These are phyloP conservation scores for Chrysochloris asiatica DNA, from an alignment of 2,113 vertebrate genomes.

Conservation along the genomic window DNA sequence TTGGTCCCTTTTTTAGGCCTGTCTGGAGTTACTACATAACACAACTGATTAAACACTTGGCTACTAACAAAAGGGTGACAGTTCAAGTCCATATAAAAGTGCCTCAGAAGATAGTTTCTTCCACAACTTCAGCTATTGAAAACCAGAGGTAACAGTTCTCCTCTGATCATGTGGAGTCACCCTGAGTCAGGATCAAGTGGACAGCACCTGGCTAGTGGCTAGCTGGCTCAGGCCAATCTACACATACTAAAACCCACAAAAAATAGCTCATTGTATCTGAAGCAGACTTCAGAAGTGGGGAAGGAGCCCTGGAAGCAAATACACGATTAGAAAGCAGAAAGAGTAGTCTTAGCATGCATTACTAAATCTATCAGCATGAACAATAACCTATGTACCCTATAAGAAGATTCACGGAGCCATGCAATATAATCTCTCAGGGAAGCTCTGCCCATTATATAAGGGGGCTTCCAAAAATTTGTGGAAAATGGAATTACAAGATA, in stretches of 20 bases:
- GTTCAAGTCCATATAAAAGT: background rate
- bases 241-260: background rate
- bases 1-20: background rate
- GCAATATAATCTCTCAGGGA: background rate
- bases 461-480: too few relatives aligned
- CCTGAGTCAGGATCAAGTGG: background rate
- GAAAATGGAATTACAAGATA: too few relatives aligned
- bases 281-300: background rate
- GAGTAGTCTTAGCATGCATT: background rate
- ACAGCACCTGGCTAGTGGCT: background rate
- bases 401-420: background rate
- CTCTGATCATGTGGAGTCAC: background rate
- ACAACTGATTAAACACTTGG: background rate
- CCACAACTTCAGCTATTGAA: background rate
- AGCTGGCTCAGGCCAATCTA: background rate
- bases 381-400: too few relatives aligned
- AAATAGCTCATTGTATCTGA: background rate
- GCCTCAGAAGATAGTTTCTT: background rate
- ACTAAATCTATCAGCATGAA: constrained; percentile 7
- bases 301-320: background rate
- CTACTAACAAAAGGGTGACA: background rate
- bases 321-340: background rate
- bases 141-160: background rate
- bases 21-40: background rate
- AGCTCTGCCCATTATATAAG: background rate